Evolutionary conservation across 1,140 invertebrate genomes (phyloP), one percentile per base, ranked within the genome.

Genomic region (Dendrolimus kikuchii): DNA sequence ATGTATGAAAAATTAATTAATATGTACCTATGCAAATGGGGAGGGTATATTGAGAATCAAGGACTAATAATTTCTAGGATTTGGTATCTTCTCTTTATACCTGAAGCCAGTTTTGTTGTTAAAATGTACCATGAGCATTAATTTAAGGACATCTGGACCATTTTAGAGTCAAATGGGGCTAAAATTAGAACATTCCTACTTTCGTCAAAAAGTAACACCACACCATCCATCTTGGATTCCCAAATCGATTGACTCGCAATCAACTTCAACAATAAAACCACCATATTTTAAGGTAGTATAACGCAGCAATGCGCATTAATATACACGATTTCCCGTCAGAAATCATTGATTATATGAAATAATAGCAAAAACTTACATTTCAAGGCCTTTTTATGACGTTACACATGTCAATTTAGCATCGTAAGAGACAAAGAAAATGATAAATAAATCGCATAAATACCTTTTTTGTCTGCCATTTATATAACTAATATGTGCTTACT

Each of bases 391-490:
- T 50, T 64, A 76, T 81, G 79, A 79, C 76, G 77, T 82, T 84
- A 82, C 79, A 74, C 71, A 82, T 84, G 81, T 79, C 79, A 82
- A 72, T 62, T 37, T 66, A 54, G 50, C 59, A 64, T 60, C 54
- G 60, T 68, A 62, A 73, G 54, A 71, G 76, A 81, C 76, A 81
- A 81, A 81, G 74, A 74, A 72, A 75, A 62, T 69, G 68, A 42
- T 60, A 64, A 74, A 68, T 71, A 64, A 77, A 78, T 57, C 52
- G 69, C 56, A 78, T 84, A 81, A 81, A 82, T 82, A 85, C 81
- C 81, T 84, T 84, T 84, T 64, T 82, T 85, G 68, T 85, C 81
- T 66, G 81, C 79, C 81, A 85, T 85, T 77, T 73, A 71, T 69
- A 72, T 70, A 68, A 74, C 50, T 72, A 69, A 57, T 67, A 66